A percentile compares a stretch with the other conserved stretches of the same genome.
Evolutionary conservation across 1,140 invertebrate genomes (phyloP).

Genomic region (Palaemon carinicauda): DNA sequence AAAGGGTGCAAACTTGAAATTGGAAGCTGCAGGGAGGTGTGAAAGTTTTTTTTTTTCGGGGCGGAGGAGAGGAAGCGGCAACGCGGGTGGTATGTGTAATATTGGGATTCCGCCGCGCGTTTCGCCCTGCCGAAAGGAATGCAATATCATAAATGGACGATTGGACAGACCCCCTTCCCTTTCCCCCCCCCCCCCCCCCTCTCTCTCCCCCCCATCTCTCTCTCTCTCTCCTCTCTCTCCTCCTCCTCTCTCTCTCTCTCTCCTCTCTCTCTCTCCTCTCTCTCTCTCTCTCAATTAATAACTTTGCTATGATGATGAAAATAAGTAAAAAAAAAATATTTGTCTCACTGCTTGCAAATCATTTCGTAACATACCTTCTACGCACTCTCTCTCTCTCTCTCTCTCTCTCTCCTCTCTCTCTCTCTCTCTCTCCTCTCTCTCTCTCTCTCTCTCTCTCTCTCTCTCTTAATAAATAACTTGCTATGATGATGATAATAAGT

Average conservation of each 20-base stretch:
- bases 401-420: too few relatives aligned
- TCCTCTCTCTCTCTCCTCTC: not conserved
- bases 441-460: too few relatives aligned
- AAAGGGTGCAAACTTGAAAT: constrained; percentile 40
- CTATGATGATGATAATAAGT: too few relatives aligned
- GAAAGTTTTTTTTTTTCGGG: not conserved
- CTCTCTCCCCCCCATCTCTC: not conserved
- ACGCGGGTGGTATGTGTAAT: constrained; percentile 50
- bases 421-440: too few relatives aligned
- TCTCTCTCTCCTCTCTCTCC: not conserved
- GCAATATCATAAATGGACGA: constrained; percentile 58
- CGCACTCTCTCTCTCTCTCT: too few relatives aligned
- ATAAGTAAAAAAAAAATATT: too few relatives aligned
- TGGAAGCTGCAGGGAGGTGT: constrained; percentile 14
- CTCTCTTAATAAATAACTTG: too few relatives aligned
- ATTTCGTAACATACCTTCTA: too few relatives aligned
- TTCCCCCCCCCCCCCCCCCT: not conserved
- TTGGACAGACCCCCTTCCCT: constrained; percentile 15
- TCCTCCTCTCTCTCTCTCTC: not conserved
- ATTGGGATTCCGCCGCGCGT: constrained; percentile 49
- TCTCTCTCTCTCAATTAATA: too few relatives aligned
- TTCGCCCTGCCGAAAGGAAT: constrained; percentile 34
- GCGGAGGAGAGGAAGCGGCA: not conserved
- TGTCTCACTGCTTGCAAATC: too few relatives aligned
- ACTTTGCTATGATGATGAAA: too few relatives aligned